Conservation (phyloP, 2,113 vertebrate genomes). For the Melanerpes aurifrons region DNA sequence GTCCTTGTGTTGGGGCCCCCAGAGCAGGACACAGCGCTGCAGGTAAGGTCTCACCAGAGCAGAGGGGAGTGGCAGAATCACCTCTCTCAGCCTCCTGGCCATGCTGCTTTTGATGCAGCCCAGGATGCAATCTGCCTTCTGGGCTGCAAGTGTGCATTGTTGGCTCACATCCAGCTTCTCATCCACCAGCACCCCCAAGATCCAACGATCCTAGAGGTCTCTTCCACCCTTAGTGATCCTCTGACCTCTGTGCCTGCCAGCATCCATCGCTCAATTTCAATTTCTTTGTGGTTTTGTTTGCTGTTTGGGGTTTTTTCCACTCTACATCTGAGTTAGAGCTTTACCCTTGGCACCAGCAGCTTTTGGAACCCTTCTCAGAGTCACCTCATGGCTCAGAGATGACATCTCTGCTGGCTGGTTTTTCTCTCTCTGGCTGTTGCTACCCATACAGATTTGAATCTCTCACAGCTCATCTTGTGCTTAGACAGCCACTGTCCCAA, state of each 20-base stretch:
- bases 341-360: not conserved
- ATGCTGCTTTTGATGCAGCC: too few relatives aligned
- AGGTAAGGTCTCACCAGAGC: too few relatives aligned
- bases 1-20: too few relatives aligned
- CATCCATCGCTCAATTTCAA: not conserved
- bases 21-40: too few relatives aligned
- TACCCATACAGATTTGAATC: not conserved
- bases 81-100: too few relatives aligned
- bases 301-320: not conserved
- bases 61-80: too few relatives aligned
- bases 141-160: too few relatives aligned
- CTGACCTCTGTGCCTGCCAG: not conserved
- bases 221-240: too few relatives aligned
- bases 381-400: not conserved
- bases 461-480: not conserved
- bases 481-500: not conserved
- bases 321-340: not conserved
- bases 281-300: not conserved
- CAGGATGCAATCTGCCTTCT: too few relatives aligned
- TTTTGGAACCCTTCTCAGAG: constrained; percentile 1
- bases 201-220: too few relatives aligned
- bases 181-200: too few relatives aligned
- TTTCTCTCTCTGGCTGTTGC: not conserved
- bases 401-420: not conserved
- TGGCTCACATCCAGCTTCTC: too few relatives aligned